Conservation (phyloP, 1,140 invertebrate genomes). For the Philaenus spumarius region DNA sequence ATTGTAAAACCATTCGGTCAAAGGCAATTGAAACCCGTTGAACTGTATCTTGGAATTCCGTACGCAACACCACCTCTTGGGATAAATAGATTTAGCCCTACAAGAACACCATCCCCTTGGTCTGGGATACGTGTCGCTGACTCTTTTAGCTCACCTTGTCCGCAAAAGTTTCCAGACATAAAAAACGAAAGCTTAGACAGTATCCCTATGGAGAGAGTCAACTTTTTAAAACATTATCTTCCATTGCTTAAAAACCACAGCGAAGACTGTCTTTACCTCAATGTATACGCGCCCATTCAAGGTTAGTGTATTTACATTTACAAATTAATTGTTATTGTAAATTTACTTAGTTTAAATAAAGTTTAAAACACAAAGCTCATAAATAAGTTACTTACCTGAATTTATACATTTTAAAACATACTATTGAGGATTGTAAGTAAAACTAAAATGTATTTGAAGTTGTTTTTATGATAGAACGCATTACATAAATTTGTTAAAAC, state of each 20-base stretch:
- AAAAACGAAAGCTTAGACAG: conserved; percentile 73
- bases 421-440: too few species aligned
- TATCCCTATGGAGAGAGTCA: conserved; percentile 82
- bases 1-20: conserved; percentile 56
- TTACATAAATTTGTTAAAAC: too few species aligned
- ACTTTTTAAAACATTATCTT: conserved; percentile 72
- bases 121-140: conserved; percentile 74
- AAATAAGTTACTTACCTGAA: too few species aligned
- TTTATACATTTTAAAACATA: too few species aligned
- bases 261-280: conserved; percentile 15
- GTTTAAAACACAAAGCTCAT: too few species aligned
- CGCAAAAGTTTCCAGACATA: conserved; percentile 75
- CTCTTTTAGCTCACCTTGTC: conserved; percentile 76
- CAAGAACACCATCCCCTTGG: conserved; percentile 82
- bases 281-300: conserved; percentile 46
- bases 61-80: conserved; percentile 87
- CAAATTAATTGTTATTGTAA: too few species aligned
- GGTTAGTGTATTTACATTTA: too few species aligned
- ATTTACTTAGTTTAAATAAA: too few species aligned
- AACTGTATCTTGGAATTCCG: conserved; percentile 87
- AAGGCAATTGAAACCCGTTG: conserved; percentile 55
- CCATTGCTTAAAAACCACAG: conserved; percentile 81
- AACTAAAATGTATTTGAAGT: too few species aligned
- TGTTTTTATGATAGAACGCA: too few species aligned
- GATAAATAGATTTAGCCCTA: conserved; percentile 76